Evolutionary conservation across 1,140 invertebrate genomes (phyloP).

Genomic region (Papilio dardanus): DNA sequence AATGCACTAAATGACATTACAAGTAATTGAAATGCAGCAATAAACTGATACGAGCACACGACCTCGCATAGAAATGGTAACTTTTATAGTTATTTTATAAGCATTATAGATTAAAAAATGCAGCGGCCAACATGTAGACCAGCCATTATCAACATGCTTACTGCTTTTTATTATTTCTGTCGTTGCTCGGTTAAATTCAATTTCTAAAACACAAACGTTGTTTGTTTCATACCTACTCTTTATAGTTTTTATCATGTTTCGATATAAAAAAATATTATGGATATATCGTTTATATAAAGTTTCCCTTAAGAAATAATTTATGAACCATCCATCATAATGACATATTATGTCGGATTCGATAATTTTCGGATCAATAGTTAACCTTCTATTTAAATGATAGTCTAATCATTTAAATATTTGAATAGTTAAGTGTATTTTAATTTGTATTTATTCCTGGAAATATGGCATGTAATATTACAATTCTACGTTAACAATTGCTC

Average conservation of each 20-base stretch:
- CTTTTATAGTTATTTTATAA: constrained; percentile 33
- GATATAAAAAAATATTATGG: not conserved
- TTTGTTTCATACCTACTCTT: not conserved
- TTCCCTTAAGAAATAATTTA: not conserved
- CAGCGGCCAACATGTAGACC: constrained; percentile 19
- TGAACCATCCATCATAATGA: too few relatives aligned
- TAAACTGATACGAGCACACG: constrained; percentile 33
- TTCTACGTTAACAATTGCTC: not conserved
- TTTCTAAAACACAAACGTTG: not conserved
- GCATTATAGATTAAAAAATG: constrained; percentile 28
- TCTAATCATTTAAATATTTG: not conserved
- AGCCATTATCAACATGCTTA: constrained; percentile 6
- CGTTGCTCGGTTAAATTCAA: not conserved
- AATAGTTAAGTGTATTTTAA: too few relatives aligned
- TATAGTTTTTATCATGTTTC: not conserved
- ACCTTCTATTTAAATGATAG: too few relatives aligned
- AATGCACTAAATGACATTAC: constrained; percentile 32
- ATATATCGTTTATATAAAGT: not conserved
- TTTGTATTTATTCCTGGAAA: too few relatives aligned
- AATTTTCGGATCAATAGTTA: too few relatives aligned
- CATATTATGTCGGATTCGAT: too few relatives aligned
- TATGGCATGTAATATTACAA: not conserved
- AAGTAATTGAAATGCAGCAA: constrained; percentile 38
- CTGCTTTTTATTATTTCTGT: constrained; percentile 17
- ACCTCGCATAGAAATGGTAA: constrained; percentile 35